These are phyloP conservation scores for Sthenelais limicola DNA, from an alignment of 2,888 invertebrate species.

Conservation along the genomic window DNA sequence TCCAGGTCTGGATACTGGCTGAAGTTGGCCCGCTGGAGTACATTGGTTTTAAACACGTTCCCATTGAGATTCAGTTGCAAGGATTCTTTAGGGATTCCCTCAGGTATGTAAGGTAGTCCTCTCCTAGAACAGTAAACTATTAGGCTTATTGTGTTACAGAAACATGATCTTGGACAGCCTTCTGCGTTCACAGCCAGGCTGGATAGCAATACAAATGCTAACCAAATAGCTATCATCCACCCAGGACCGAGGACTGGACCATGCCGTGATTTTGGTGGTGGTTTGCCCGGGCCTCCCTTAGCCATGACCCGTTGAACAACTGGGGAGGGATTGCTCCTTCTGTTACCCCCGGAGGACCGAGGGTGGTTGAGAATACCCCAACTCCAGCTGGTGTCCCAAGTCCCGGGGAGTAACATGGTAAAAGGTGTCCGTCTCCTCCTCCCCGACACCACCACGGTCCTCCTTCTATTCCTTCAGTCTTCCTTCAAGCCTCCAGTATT, in stretches of 20 bases:
- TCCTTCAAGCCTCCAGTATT: background rate
- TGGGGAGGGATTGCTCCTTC: background rate
- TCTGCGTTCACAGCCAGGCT: constrained; percentile 1
- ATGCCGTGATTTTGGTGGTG: background rate
- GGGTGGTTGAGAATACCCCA: background rate
- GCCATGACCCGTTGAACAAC: background rate
- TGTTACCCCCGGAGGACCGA: background rate
- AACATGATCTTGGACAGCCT: constrained; percentile 65
- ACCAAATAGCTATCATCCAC: background rate
- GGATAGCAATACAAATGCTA: background rate
- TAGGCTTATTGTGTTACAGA: constrained; percentile 65
- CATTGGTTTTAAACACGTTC: constrained; percentile 63
- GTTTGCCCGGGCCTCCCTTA: background rate
- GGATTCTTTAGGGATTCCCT: constrained; percentile 64
- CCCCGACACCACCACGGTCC: background rate
- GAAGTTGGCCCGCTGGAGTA: constrained; percentile 64
- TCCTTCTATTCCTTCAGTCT: background rate
- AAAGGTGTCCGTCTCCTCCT: background rate
- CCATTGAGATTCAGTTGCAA: constrained; percentile 67
- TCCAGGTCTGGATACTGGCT: constrained; percentile 61
- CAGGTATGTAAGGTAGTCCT: constrained; percentile 63
- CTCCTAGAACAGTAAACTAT: constrained; percentile 68
- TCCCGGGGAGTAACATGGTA: constrained; percentile 23
- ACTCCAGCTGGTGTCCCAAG: constrained; percentile 26
- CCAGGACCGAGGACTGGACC: background rate